Percentiles rank a stretch among this genome's conserved stretches.
Conservation (phyloP, 2,113 vertebrate genomes). For the Aegypius monachus region DNA sequence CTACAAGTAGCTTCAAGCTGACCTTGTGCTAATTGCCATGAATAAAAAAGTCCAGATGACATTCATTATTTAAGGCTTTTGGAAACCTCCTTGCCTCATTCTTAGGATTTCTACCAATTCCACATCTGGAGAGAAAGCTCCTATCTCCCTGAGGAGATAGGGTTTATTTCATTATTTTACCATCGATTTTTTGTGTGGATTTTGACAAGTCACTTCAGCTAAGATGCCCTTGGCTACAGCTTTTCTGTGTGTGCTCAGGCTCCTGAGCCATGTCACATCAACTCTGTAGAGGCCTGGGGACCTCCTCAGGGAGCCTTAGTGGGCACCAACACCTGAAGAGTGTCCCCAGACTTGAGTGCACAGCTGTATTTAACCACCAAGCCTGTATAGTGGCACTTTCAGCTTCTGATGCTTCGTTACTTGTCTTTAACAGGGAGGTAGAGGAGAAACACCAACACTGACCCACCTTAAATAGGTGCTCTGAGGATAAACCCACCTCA, state of each 20-base stretch:
- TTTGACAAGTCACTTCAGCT: background rate
- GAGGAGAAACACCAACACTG: background rate
- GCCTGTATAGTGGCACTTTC: accelerated
- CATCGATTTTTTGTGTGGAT: accelerated
- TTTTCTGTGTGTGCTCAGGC: background rate
- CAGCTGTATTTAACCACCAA: accelerated
- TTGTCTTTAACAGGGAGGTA: background rate
- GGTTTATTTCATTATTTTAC: background rate
- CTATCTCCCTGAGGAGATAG: background rate
- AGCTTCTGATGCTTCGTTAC: background rate
- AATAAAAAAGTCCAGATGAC: background rate
- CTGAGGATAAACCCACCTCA: background rate
- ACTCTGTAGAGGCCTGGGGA: background rate
- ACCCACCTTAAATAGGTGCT: background rate
- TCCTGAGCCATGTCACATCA: background rate
- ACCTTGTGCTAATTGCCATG: background rate
- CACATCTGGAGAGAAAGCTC: background rate
- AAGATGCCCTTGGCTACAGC: background rate
- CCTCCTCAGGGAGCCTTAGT: background rate
- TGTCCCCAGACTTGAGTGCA: background rate
- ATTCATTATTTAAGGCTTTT: background rate
- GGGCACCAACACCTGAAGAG: background rate
- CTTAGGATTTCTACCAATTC: background rate
- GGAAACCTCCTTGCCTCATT: background rate
- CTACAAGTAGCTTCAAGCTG: background rate